phyloP scores from a whole-genome alignment of 2,113 vertebrate species.

The Phalacrocorax carbo region DNA sequence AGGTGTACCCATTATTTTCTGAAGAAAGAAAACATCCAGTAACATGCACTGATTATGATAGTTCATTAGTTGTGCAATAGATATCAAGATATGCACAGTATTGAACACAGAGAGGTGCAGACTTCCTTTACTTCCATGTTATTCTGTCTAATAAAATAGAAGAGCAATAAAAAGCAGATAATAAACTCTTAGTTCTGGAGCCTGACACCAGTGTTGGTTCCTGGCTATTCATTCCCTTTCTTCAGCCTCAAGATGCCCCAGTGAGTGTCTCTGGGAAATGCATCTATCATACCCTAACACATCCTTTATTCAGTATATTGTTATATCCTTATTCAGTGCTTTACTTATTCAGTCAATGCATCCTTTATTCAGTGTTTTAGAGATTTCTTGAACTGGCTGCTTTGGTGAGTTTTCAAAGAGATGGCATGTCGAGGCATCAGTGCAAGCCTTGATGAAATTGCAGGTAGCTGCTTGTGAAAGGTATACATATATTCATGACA shows the following conservation, averaged over 20 bases:
- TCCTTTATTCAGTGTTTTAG: neutral
- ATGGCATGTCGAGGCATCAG: neutral
- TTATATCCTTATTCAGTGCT: neutral
- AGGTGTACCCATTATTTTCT: neutral
- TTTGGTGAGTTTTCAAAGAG: neutral
- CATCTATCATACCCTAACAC: neutral
- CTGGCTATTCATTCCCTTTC: neutral
- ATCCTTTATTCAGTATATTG: neutral
- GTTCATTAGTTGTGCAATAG: neutral
- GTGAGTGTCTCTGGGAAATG: neutral
- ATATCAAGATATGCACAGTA: neutral
- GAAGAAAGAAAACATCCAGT: neutral
- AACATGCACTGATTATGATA: neutral
- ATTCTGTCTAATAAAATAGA: neutral
- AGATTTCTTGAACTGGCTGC: neutral
- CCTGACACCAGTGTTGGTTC: neutral
- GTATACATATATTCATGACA: rapidly evolving
- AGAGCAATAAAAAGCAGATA: neutral
- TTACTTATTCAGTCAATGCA: neutral
- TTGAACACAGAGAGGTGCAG: neutral
- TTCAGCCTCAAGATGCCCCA: neutral
- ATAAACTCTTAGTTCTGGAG: neutral
- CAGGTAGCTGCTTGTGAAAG: neutral
- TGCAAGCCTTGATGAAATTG: neutral
- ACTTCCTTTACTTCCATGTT: neutral